These are phyloP conservation scores for Megalops cyprinoides DNA, from an alignment of 2,797 vertebrate genomes.

Conservation along the genomic window DNA sequence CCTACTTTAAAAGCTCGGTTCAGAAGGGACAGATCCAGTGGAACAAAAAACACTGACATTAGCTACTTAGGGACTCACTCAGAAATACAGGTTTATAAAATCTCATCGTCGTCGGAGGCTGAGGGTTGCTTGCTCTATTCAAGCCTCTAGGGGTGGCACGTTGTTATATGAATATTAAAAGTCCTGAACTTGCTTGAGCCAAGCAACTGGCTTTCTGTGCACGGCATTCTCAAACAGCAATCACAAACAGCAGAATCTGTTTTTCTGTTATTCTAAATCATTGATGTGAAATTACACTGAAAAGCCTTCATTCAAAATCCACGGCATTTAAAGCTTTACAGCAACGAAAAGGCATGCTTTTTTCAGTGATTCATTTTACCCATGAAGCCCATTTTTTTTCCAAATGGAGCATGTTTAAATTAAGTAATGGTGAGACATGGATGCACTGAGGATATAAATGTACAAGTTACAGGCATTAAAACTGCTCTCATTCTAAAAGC, in stretches of 20 bases:
- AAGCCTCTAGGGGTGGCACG: neutral
- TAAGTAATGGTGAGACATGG: constrained; percentile 9
- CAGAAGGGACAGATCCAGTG: neutral
- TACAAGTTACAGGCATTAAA: neutral
- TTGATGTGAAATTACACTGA: neutral
- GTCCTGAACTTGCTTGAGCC: neutral
- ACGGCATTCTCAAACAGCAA: neutral
- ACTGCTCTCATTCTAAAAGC: constrained; percentile 2
- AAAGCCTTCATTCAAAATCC: constrained; percentile 10
- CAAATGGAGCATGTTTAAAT: neutral
- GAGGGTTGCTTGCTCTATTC: neutral
- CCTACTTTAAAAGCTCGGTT: neutral
- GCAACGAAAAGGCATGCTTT: too few species aligned
- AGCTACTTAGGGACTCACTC: neutral
- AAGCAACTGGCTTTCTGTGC: neutral
- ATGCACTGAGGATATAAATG: constrained; percentile 16
- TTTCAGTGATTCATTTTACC: constrained; percentile 22
- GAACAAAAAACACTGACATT: neutral
- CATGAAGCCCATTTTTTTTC: constrained; percentile 24
- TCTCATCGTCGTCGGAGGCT: neutral
- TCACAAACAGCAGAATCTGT: neutral
- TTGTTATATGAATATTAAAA: neutral
- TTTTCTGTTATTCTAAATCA: constrained; percentile 26
- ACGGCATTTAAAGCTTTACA: too few species aligned
- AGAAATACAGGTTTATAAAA: neutral